Conservation (phyloP, 2,888 invertebrate genomes). For the Siphlonurus alternatus region DNA sequence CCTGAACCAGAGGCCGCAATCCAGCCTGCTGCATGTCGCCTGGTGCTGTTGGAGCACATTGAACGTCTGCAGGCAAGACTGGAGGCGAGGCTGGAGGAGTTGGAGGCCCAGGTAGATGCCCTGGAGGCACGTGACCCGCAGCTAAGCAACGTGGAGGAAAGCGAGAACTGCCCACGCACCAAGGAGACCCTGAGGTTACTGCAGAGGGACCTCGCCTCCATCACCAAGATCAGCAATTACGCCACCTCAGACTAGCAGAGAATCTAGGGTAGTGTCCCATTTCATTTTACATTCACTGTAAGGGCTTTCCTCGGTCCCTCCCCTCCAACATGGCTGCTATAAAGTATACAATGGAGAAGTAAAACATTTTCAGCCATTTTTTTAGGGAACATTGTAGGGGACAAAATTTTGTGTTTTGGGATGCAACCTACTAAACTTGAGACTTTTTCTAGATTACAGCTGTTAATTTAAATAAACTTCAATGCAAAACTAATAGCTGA, state of each 20-base stretch:
- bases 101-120: conserved; percentile 61
- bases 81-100: conserved; percentile 49
- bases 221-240: conserved; percentile 37
- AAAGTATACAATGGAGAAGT: too few relatives aligned
- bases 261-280: too few relatives aligned
- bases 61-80: conserved; percentile 55
- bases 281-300: too few relatives aligned
- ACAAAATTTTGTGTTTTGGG: too few relatives aligned
- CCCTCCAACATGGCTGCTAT: too few relatives aligned
- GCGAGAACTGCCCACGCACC: conserved; percentile 42
- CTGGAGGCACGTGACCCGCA: conserved; percentile 17
- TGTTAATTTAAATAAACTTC: too few relatives aligned
- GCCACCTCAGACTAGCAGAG: not conserved
- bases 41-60: conserved; percentile 59
- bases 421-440: too few relatives aligned
- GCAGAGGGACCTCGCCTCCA: conserved; percentile 49
- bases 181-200: conserved; percentile 59
- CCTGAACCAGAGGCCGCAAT: conserved; percentile 73
- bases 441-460: too few relatives aligned
- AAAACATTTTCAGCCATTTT: too few relatives aligned
- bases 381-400: too few relatives aligned
- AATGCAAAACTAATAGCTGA: too few relatives aligned
- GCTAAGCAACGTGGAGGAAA: conserved; percentile 28
- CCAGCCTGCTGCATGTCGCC: conserved; percentile 58
- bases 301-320: too few relatives aligned